Evolutionary conservation across 2,113 vertebrate genomes (phyloP), one percentile per base, ranked within the genome.

Genomic region (Cyprinodon variegatus): DNA sequence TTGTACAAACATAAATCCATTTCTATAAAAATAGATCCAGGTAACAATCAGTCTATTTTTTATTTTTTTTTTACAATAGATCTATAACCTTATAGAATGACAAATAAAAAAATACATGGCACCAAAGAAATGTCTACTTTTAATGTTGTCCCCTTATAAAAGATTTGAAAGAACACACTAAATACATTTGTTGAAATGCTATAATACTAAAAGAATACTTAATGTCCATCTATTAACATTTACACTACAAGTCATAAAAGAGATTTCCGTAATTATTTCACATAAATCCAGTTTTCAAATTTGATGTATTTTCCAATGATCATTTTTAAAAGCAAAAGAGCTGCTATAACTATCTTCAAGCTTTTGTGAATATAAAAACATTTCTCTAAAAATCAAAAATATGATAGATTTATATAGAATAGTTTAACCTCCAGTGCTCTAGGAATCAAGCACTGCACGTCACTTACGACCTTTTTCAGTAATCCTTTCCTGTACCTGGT

Each of bases 361-460:
- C 12, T 62, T 39, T 17, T 39, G 61, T 65, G 67, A 76, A 77
- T 59, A 66, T 74, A 71, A 69, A 73, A 82, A 66, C 81, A 67
- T 83, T 80, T 89, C 79, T 86, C 81, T 81, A 86, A 68, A 77
- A 86, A 76, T 29, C 29, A 1, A 29, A 1, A 29, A 29, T 29
- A 29, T 29, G 29, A 29, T 81, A 81, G 39, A 77, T 84, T 79
- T 15, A 75, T 74, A 74, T 65, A 59, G 2, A 78, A 82, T 65
- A 76, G 79, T 83, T 88, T 70, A 72, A 70, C 76, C 61, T 84
- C 46, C 83, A 80, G 72, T 74, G 68, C 53, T 63, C 73, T 86
- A 80, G 12, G 68, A 83, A 73, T 70, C 39, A 43, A 80, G 78
- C 57, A 38, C 41, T 38, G 72, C 38, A 65, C 65, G 1, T 57